A percentile compares a stretch with the other conserved stretches of the same genome.
Conservation (phyloP, 2,888 invertebrate species). For the Pollenia griseotomentosa region DNA sequence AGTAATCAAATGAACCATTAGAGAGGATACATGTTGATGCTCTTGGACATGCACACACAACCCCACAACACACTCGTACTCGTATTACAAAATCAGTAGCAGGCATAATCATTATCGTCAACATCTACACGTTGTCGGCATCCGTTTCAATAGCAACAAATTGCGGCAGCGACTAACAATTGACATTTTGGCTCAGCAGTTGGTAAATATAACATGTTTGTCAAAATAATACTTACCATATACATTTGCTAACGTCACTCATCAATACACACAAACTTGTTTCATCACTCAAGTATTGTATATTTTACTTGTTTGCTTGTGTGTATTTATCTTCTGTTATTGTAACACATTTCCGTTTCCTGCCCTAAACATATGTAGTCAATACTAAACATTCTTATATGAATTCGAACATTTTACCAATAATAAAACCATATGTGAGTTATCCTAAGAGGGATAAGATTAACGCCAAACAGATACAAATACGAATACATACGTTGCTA, state of each 20-base stretch:
- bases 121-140: too few relatives aligned
- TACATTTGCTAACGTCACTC: neutral
- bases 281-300: slow-evolving; percentile 6
- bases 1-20: slow-evolving; percentile 26
- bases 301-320: neutral
- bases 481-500: neutral
- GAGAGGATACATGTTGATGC: neutral
- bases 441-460: slow-evolving; percentile 46
- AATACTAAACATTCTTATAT: neutral
- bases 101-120: slow-evolving; percentile 2
- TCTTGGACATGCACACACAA: neutral
- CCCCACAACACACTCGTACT: neutral
- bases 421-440: slow-evolving; percentile 50
- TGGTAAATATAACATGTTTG: slow-evolving; percentile 29
- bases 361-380: slow-evolving; percentile 29
- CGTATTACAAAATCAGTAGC: slow-evolving; percentile 2
- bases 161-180: slow-evolving; percentile 20
- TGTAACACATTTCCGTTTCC: slow-evolving; percentile 67
- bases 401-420: slow-evolving; percentile 32
- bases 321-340: slow-evolving; percentile 34
- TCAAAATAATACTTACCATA: neutral
- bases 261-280: neutral
- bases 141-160: neutral
- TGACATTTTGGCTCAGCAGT: slow-evolving; percentile 57
- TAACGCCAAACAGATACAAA: slow-evolving; percentile 19